Percentiles rank a stretch among this genome's conserved stretches.
phyloP scores from a whole-genome alignment of 2,113 vertebrate genomes.

The Gasterosteus nipponicus region DNA sequence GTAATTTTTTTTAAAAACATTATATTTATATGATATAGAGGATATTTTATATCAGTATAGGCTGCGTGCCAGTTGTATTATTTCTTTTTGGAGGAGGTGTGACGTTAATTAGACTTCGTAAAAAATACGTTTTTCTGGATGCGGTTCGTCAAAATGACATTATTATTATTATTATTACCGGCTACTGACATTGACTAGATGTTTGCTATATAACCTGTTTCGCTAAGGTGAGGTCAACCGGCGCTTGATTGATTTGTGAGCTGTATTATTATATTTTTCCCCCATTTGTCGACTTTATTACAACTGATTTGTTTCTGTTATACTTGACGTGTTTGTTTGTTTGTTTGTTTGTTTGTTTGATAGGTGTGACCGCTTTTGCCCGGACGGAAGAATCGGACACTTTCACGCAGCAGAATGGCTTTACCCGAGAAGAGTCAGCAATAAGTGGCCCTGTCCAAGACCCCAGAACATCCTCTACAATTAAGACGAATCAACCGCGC shows the following conservation, averaged over 20 bases:
- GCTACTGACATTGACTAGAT: not conserved
- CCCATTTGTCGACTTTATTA: not conserved
- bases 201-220: not conserved
- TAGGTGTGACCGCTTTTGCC: constrained; percentile 51
- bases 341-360: constrained; percentile 22
- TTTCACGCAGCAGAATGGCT: constrained; percentile 67
- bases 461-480: constrained; percentile 4
- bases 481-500: constrained; percentile 3
- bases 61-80: not conserved
- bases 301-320: not conserved
- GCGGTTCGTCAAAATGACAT: not conserved
- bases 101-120: not conserved
- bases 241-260: not conserved
- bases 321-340: not conserved
- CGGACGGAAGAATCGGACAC: constrained; percentile 48
- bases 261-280: not conserved
- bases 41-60: constrained; percentile 28
- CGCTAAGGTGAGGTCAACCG: not conserved
- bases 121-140: not conserved
- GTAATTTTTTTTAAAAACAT: constrained; percentile 55
- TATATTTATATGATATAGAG: constrained; percentile 15
- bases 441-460: constrained; percentile 33
- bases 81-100: not conserved
- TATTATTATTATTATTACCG: constrained; percentile 4
- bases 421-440: constrained; percentile 46